phyloP scores from a whole-genome alignment of 2,113 vertebrate genomes.

The Piprites chloris region DNA sequence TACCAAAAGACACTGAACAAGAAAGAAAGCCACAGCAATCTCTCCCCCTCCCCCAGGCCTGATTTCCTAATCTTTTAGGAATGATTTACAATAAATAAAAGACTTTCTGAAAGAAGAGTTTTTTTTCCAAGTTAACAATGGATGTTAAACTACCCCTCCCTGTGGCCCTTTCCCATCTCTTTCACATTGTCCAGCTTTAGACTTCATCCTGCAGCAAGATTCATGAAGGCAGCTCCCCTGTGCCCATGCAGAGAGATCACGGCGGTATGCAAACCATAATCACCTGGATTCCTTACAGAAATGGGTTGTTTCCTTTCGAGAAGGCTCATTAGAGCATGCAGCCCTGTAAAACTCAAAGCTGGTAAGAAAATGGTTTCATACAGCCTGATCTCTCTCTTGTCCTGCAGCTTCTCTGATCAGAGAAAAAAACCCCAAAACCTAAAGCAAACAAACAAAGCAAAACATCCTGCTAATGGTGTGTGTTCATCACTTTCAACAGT shows the following conservation, averaged over 20 bases:
- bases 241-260: conserved; percentile 29
- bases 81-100: conserved; percentile 48
- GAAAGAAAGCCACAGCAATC: neutral
- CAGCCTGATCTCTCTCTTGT: neutral
- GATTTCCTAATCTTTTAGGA: conserved; percentile 48
- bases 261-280: neutral
- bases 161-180: conserved; percentile 14
- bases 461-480: neutral
- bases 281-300: conserved; percentile 47
- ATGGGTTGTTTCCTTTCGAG: conserved; percentile 22
- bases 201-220: conserved; percentile 1
- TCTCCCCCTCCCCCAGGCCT: neutral
- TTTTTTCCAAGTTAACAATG: neutral
- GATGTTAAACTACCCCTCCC: neutral
- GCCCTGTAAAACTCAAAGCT: conserved; percentile 34
- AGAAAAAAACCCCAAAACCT: neutral
- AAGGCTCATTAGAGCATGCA: conserved; percentile 32
- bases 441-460: conserved; percentile 40
- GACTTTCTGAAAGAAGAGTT: neutral
- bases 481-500: neutral
- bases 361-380: neutral
- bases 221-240: conserved; percentile 8
- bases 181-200: conserved; percentile 14
- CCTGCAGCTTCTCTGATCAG: conserved; percentile 10
- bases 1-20: neutral